Evolutionary conservation across 1,140 invertebrate species (phyloP).

Genomic region (Sinella curviseta): DNA sequence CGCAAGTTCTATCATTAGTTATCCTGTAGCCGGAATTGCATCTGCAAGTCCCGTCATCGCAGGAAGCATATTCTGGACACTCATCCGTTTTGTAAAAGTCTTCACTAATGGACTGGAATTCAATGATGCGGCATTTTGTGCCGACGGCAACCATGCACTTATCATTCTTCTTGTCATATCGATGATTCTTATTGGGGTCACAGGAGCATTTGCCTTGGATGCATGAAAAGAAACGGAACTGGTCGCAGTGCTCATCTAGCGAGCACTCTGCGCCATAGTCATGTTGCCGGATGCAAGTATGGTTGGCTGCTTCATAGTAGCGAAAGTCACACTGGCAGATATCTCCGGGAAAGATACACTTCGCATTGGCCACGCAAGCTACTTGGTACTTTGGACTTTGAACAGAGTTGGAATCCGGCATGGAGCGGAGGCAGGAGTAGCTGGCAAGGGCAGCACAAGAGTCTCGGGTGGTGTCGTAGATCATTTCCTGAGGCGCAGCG

Average conservation of each 20-base stretch:
- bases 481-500: slow-evolving; percentile 24
- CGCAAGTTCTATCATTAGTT: slow-evolving; percentile 30
- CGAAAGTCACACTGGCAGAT: slow-evolving; percentile 37
- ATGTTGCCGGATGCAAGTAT: slow-evolving; percentile 30
- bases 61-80: slow-evolving; percentile 30
- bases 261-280: slow-evolving; percentile 26
- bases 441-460: slow-evolving; percentile 22
- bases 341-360: slow-evolving; percentile 32
- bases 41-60: slow-evolving; percentile 3
- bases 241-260: slow-evolving; percentile 31
- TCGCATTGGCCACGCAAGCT: slow-evolving; percentile 32
- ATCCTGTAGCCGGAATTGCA: slow-evolving; percentile 26
- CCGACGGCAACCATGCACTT: slow-evolving; percentile 34
- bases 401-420: slow-evolving; percentile 1
- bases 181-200: slow-evolving; percentile 30
- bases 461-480: slow-evolving; percentile 22
- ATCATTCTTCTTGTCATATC: slow-evolving; percentile 34
- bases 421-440: slow-evolving; percentile 27
- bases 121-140: slow-evolving; percentile 20
- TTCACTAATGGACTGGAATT: slow-evolving; percentile 33
- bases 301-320: slow-evolving; percentile 33
- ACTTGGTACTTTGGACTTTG: slow-evolving; percentile 19
- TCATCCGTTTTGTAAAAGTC: slow-evolving; percentile 27
- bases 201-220: slow-evolving; percentile 30
- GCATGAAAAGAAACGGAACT: slow-evolving; percentile 35